Evolutionary conservation across 2,797 vertebrate species (phyloP), one percentile per base, ranked within the genome.

Genomic region (Galaxias olidus): DNA sequence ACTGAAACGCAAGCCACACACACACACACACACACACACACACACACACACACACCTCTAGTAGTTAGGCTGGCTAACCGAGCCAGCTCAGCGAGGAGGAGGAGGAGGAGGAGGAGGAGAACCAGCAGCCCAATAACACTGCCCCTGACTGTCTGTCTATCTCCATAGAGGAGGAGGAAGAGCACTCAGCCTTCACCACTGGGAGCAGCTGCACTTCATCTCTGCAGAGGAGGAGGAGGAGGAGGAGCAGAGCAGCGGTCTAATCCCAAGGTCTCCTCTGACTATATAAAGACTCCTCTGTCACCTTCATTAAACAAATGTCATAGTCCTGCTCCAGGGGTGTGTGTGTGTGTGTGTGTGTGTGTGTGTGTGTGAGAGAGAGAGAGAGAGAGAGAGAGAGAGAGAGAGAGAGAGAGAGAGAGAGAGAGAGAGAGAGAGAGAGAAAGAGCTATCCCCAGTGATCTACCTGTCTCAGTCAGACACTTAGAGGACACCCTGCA

Each of bases 221-320:
- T 30, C 51, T 8, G 15, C 5, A 51, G 51, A 18, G 49, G 15
- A 53, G 51, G 15, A 19, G 17, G 20, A 19, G 51, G 51, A 10
- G 51, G n/a, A 19, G 51, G 7, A 10, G 51, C 1, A 8, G 51
- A 18, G 19, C 17, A 19, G 30, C 18, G 18, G 51, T 10, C 15
- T 52, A 17, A 19, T 52, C 15, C 50, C 17, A 17, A 10, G 17
- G 50, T 52, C 8, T 10, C 50, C 15, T 50, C 47, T 17, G 40
- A 49, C 47, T 61, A 59, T 59, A 45, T 45, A 50, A 61, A 61
- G 8, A 1, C 45, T 41, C 19, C 13, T 30, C 59, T 50, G 46
- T 47, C 46, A 41, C 47, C 59, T 49, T 59, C 43, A 59, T 46
- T 46, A 59, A 44, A 40, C 47, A 50, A 19, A 42, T 49, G 59